These are phyloP conservation scores for Ochropleura plecta DNA, from an alignment of 2,888 invertebrate genomes.

Conservation along the genomic window DNA sequence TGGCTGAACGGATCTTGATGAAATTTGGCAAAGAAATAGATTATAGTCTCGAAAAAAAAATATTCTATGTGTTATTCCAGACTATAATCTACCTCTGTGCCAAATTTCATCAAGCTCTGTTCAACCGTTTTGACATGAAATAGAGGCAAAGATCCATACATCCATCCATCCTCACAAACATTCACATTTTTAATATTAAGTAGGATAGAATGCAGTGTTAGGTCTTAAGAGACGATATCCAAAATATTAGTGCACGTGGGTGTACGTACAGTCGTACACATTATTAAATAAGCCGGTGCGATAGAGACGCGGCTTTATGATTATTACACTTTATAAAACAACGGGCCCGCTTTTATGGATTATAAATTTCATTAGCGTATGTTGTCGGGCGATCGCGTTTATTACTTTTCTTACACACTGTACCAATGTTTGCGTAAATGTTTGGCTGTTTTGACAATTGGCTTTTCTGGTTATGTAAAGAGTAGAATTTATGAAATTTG, in stretches of 20 bases:
- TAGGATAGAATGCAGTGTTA: too few relatives aligned
- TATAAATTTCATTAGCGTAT: conserved; percentile 89
- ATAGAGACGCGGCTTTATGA: conserved; percentile 80
- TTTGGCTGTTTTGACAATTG: conserved; percentile 37
- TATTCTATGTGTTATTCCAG: too few relatives aligned
- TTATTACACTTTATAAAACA: conserved; percentile 89
- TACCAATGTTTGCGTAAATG: conserved; percentile 44
- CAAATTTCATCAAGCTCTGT: too few relatives aligned
- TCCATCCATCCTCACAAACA: too few relatives aligned
- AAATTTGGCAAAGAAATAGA: too few relatives aligned
- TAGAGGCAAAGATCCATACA: too few relatives aligned
- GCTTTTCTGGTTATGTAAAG: background rate
- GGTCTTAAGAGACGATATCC: too few relatives aligned
- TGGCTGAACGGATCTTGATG: too few relatives aligned
- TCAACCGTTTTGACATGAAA: too few relatives aligned
- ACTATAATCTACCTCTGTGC: too few relatives aligned
- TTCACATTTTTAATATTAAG: too few relatives aligned
- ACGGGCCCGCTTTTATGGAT: conserved; percentile 83
- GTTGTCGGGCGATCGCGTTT: conserved; percentile 84
- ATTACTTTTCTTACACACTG: conserved; percentile 74
- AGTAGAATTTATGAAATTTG: background rate
- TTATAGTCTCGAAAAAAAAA: too few relatives aligned
- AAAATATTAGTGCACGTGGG: background rate
- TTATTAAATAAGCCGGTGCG: conserved; percentile 67
- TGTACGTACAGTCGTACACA: conserved; percentile 65